Percentiles rank a stretch among this genome's conserved stretches.
phyloP scores from a whole-genome alignment of 1,140 invertebrate species.

The Belonocnema kinseyi region DNA sequence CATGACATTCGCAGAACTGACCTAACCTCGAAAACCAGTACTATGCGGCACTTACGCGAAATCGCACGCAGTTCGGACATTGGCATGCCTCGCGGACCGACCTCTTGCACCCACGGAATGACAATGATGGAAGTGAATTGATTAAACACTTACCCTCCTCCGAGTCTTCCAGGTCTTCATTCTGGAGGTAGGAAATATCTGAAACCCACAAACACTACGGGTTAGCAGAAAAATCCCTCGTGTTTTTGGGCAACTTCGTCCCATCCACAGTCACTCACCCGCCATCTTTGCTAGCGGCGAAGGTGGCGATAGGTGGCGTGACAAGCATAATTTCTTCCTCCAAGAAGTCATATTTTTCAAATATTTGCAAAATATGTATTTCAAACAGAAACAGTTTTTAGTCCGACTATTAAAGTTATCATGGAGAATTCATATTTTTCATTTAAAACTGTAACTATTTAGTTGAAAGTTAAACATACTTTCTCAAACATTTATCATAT shows the following conservation, averaged over 20 bases:
- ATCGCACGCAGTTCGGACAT: constrained; percentile 32
- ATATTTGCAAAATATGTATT: too few species aligned
- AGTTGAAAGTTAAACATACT: too few species aligned
- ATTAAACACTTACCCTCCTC: constrained; percentile 66
- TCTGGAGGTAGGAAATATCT: constrained; percentile 71
- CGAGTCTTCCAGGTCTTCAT: constrained; percentile 63
- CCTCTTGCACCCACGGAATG: constrained; percentile 35
- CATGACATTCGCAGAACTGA: constrained; percentile 42
- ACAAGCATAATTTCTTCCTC: too few species aligned
- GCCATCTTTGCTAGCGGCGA: constrained; percentile 64
- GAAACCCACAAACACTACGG: constrained; percentile 72
- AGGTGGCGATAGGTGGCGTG: too few species aligned
- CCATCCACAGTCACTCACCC: constrained; percentile 73
- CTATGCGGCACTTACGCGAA: constrained; percentile 35
- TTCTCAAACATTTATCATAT: too few species aligned
- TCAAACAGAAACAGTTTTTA: too few species aligned
- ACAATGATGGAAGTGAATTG: constrained; percentile 39
- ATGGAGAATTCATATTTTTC: too few species aligned
- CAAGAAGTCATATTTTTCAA: too few species aligned
- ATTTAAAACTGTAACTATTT: too few species aligned
- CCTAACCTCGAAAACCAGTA: constrained; percentile 50
- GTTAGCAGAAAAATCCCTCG: constrained; percentile 69
- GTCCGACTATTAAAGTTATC: too few species aligned
- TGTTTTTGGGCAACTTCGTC: constrained; percentile 66
- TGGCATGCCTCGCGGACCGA: constrained; percentile 47